A percentile compares a stretch with the other conserved stretches of the same genome.
phyloP scores from a whole-genome alignment of 2,888 invertebrate species.

The Eristalinus aeneus region DNA sequence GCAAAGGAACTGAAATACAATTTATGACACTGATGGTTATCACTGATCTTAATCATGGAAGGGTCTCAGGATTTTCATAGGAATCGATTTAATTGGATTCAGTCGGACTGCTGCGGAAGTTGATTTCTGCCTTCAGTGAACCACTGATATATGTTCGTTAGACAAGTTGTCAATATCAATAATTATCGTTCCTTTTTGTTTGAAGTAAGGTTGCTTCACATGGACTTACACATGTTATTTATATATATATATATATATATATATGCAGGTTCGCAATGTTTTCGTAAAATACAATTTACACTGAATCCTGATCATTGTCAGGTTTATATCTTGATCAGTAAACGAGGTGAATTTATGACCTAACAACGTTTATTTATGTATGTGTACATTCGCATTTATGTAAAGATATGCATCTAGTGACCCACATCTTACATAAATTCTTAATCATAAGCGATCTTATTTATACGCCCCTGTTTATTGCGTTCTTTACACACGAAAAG shows the following conservation, averaged over 20 bases:
- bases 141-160: not conserved
- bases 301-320: constrained; percentile 9
- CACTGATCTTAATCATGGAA: not conserved
- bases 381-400: not conserved
- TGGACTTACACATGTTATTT: not conserved
- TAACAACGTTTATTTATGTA: not conserved
- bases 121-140: constrained; percentile 20
- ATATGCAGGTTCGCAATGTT: too few species aligned
- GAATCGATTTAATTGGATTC: not conserved
- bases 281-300: not conserved
- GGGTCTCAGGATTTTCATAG: not conserved
- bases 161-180: not conserved
- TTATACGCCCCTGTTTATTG: not conserved
- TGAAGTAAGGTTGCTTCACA: constrained; percentile 10
- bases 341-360: not conserved
- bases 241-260: not conserved
- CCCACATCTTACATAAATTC: not conserved
- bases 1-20: constrained; percentile 20
- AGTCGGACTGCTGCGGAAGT: not conserved
- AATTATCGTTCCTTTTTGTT: not conserved
- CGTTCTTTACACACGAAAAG: not conserved
- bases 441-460: not conserved
- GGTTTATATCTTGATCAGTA: not conserved
- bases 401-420: not conserved
- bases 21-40: not conserved